Percentiles rank a stretch among this genome's conserved stretches.
Conservation (phyloP, 2,888 invertebrate genomes). For the Uloborus plumipes region DNA sequence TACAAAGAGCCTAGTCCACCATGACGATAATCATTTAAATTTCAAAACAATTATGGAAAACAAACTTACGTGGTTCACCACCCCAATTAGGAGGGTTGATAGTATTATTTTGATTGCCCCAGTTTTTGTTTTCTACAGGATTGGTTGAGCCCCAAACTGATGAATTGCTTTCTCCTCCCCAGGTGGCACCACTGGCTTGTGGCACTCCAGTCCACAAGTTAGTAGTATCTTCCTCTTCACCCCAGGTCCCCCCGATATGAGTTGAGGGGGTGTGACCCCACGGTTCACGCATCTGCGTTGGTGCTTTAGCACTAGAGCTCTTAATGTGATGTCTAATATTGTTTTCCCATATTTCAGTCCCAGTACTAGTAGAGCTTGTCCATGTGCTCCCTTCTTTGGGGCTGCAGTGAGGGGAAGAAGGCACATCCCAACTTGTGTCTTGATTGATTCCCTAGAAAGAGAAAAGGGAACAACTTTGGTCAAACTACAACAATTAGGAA, state of each 20-base stretch:
- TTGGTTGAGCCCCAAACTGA: conserved; percentile 50
- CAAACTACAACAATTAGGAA: background rate
- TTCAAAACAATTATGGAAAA: background rate
- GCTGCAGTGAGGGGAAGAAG: conserved; percentile 65
- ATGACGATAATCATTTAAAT: too few species aligned
- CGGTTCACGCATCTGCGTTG: conserved; percentile 80
- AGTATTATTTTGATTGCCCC: conserved; percentile 41
- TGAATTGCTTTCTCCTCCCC: conserved; percentile 52
- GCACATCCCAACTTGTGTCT: conserved; percentile 73
- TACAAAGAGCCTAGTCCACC: too few species aligned
- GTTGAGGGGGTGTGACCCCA: conserved; percentile 90
- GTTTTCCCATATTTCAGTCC: conserved; percentile 88
- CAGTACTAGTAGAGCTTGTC: conserved; percentile 66
- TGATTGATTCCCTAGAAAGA: conserved; percentile 55
- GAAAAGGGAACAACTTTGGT: background rate
- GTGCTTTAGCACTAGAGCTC: conserved; percentile 80
- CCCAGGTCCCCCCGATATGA: conserved; percentile 89
- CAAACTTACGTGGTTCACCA: conserved; percentile 35
- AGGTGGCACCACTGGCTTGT: conserved; percentile 72
- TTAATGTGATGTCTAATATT: conserved; percentile 83
- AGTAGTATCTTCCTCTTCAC: conserved; percentile 90
- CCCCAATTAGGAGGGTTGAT: conserved; percentile 39
- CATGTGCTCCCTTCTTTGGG: conserved; percentile 66
- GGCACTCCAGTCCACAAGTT: conserved; percentile 90
- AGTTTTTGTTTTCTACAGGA: conserved; percentile 42